phyloP scores from a whole-genome alignment of 1,140 invertebrate species.

The Acromyrmex charruanus region DNA sequence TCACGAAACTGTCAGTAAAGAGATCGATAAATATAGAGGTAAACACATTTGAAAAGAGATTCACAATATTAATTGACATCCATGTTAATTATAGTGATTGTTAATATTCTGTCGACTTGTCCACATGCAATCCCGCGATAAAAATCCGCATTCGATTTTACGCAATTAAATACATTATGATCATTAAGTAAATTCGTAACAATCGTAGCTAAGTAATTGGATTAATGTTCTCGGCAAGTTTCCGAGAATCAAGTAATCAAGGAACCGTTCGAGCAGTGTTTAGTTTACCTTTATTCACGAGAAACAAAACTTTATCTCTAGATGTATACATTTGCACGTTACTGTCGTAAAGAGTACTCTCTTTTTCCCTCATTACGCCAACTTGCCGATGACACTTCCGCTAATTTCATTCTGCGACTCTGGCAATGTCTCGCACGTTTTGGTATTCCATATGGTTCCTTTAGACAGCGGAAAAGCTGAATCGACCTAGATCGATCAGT shows the following conservation, averaged over 20 bases:
- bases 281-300: constrained; percentile 31
- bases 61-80: constrained; percentile 25
- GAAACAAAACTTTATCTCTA: constrained; percentile 29
- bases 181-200: constrained; percentile 31
- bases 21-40: constrained; percentile 41
- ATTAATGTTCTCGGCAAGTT: constrained; percentile 41
- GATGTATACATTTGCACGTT: constrained; percentile 41
- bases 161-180: constrained; percentile 19
- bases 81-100: constrained; percentile 11
- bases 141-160: constrained; percentile 29
- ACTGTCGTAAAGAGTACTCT: background rate
- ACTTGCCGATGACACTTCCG: constrained; percentile 11
- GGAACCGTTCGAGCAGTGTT: constrained; percentile 34
- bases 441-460: background rate
- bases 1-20: constrained; percentile 66
- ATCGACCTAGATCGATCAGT: constrained; percentile 65
- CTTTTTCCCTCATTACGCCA: constrained; percentile 27
- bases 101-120: background rate
- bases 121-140: background rate
- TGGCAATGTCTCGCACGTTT: constrained; percentile 18
- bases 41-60: background rate
- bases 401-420: constrained; percentile 56
- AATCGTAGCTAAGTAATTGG: constrained; percentile 33
- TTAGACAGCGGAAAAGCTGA: constrained; percentile 14
- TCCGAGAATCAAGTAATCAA: constrained; percentile 49